Evolutionary conservation across 2,113 vertebrate species (phyloP).

Genomic region (Oreochromis niloticus): DNA sequence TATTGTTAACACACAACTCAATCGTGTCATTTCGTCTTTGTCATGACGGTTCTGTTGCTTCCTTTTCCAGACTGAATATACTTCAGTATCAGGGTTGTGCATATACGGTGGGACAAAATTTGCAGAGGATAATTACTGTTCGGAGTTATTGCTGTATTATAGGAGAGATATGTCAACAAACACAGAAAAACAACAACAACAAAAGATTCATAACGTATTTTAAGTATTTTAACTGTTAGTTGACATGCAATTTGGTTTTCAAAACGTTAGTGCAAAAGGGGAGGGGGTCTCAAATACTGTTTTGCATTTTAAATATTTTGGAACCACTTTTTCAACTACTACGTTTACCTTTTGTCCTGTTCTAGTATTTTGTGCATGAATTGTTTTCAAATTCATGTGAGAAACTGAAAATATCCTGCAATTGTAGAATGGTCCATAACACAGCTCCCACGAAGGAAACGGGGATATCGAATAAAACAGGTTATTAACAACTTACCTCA

Average conservation of each 20-base stretch:
- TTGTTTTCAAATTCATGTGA: not conserved
- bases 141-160: not conserved
- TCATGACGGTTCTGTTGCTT: not conserved
- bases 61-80: not conserved
- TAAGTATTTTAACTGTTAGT: not conserved
- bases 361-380: not conserved
- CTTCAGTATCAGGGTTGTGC: not conserved
- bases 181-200: not conserved
- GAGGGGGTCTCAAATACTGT: not conserved
- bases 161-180: not conserved
- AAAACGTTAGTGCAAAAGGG: too few species aligned
- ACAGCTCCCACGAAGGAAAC: not conserved
- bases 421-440: not conserved
- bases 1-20: not conserved
- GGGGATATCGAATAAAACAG: not conserved
- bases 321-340: not conserved
- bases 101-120: not conserved
- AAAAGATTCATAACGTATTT: rapidly evolving
- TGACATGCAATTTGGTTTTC: not conserved
- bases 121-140: not conserved
- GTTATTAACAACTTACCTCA: not conserved
- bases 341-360: not conserved
- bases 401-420: not conserved
- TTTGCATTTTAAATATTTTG: not conserved
- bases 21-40: not conserved